phyloP scores from a whole-genome alignment of 1,140 invertebrate species.

The Leptinotarsa undecemlineata region DNA sequence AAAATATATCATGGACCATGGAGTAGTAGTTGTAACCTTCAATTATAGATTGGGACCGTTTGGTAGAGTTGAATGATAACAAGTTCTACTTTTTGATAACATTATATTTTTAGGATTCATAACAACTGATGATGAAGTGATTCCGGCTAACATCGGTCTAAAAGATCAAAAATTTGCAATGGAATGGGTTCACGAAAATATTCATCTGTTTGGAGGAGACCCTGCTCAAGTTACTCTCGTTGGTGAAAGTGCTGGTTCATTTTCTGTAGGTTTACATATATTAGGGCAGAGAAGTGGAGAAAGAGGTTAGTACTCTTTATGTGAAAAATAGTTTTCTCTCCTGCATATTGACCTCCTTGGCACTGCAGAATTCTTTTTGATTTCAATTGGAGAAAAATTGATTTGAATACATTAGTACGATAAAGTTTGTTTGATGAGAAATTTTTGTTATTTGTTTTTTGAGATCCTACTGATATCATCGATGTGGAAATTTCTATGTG shows the following conservation, averaged over 20 bases:
- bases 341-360: too few relatives aligned
- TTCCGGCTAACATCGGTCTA: conserved; percentile 9
- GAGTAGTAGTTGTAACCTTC: conserved; percentile 32
- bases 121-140: conserved; percentile 7
- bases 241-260: conserved; percentile 17
- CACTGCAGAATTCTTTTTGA: too few relatives aligned
- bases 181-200: conserved; percentile 17
- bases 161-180: conserved; percentile 12
- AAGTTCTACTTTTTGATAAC: too few relatives aligned
- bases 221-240: conserved; percentile 10
- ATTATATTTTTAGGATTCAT: conserved; percentile 7
- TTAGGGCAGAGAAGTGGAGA: conserved; percentile 65
- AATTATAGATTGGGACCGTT: conserved; percentile 63
- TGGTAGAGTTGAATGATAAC: conserved; percentile 49
- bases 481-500: too few relatives aligned
- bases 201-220: conserved; percentile 8
- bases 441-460: too few relatives aligned
- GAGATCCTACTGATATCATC: too few relatives aligned
- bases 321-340: too few relatives aligned
- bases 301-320: conserved; percentile 52
- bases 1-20: conserved; percentile 32
- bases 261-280: conserved; percentile 47
- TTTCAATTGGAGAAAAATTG: too few relatives aligned
- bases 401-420: too few relatives aligned
- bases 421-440: too few relatives aligned